Base-by-base conservation (phyloP, 2,888 invertebrate genomes). In the Hirtodrosophila alboralis region DNA sequence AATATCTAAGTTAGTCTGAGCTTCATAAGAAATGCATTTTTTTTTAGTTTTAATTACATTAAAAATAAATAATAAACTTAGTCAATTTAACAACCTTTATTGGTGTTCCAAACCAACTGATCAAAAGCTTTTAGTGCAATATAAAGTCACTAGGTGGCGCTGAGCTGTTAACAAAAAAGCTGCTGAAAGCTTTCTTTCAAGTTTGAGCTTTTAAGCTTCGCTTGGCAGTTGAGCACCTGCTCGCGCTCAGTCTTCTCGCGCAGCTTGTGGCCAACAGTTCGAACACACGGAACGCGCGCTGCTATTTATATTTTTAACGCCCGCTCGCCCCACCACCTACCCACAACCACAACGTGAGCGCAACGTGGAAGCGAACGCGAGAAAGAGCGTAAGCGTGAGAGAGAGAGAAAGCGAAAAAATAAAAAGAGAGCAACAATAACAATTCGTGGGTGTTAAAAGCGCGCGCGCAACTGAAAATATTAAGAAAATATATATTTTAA, bases 251-350 rank as follows among this genome's bases (percentile, higher is more conserved):
- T 78, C 75, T 77, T 52, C 51, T 64, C 74, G 78, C 81, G 78
- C 70, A 77, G 75, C 75, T 84, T 84, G 84, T 74, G 59, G 66
- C 59, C 51, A 66, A 49, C 63, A 74, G 77, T 80, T 59, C 47
- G 30, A 61, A 45, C 47, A 49, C 34, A 71, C 66, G 61, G 54
- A 67, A 53, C 54, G 57, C 63, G 80, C 84, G 80, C 76, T 53
- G 67, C 72, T 38, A n/a, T n/a, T n/a, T n/a, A n/a, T n/a, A 34
- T 27, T 37, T 47, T 41, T 16, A 31, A 40, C 44, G 66, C 51
- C 54, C 36, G 31, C 49, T n/a, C n/a, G n/a, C 45, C 57, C 58
- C 70, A 36, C 58, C 60, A n/a, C n/a, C n/a, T n/a, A n/a, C n/a
- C n/a, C n/a, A n/a, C n/a, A n/a, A n/a, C 63, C 60, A 54, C 30